Evolutionary conservation across 53 echinoderm and acorn worm genomes (phyloP).

Genomic region (Paelopatides confundens): DNA sequence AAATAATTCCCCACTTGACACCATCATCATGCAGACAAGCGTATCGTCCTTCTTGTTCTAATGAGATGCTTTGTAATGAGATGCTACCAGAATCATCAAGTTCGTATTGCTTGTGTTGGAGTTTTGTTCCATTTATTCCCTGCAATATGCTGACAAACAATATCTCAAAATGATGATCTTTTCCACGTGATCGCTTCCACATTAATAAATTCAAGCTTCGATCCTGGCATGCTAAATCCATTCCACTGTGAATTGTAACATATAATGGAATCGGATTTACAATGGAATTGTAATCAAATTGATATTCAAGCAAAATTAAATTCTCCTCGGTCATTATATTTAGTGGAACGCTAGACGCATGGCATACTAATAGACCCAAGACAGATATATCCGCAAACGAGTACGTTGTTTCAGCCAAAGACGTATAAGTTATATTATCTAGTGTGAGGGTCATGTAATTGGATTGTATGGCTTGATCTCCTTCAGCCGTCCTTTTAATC

Average conservation of each 20-base stretch:
- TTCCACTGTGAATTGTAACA: not conserved
- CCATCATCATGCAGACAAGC: not conserved
- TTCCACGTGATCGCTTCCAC: not conserved
- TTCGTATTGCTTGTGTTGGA: not conserved
- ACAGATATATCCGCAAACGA: not conserved
- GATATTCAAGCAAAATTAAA: not conserved
- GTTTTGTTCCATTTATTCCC: not conserved
- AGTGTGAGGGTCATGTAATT: not conserved
- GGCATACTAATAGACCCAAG: not conserved
- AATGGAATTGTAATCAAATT: not conserved
- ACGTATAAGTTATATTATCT: not conserved
- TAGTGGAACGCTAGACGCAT: not conserved
- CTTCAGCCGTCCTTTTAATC: not conserved
- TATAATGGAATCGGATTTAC: not conserved
- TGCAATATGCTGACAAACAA: not conserved
- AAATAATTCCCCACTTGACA: not conserved
- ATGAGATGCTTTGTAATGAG: not conserved
- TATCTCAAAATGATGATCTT: not conserved
- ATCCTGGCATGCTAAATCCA: not conserved
- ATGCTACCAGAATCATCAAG: not conserved
- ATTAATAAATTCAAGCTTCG: not conserved
- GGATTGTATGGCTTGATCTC: not conserved
- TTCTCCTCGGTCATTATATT: not conserved
- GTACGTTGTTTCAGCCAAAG: not conserved
- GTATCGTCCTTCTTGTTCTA: conserved; percentile 1